Conservation (phyloP, 2,797 vertebrate species). For the Lagodon rhomboides region DNA sequence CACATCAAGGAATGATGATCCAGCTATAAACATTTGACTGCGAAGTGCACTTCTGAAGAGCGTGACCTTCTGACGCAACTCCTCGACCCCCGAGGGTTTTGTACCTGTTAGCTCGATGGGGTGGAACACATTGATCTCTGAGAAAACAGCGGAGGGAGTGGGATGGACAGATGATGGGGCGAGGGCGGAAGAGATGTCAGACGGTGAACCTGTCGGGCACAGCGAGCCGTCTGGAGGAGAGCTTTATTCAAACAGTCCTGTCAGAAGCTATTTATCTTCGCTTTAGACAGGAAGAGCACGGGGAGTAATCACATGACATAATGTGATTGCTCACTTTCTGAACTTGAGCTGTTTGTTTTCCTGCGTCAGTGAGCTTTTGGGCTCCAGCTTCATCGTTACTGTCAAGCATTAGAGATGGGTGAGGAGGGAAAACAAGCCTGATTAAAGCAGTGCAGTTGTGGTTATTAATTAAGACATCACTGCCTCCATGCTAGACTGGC, state of each 20-base stretch:
- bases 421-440: too few relatives aligned
- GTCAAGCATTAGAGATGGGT: neutral
- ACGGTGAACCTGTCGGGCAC: slow-evolving; percentile 31
- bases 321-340: slow-evolving; percentile 21
- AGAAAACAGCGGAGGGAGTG: slow-evolving; percentile 18
- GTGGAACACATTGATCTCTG: slow-evolving; percentile 43
- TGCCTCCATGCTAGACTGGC: neutral
- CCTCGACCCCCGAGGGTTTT: slow-evolving; percentile 7
- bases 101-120: slow-evolving; percentile 7
- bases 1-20: too few relatives aligned
- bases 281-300: neutral
- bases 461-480: neutral
- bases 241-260: slow-evolving; percentile 37
- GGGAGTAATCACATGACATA: neutral
- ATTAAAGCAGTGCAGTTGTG: neutral
- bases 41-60: neutral
- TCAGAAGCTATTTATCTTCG: slow-evolving; percentile 40
- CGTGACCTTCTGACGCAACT: slow-evolving; percentile 1
- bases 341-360: slow-evolving; percentile 4
- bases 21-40: neutral
- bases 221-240: slow-evolving; percentile 11
- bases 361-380: neutral
- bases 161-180: neutral
- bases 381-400: neutral
- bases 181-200: slow-evolving; percentile 9